Conservation (phyloP, 1,140 invertebrate genomes). For the Drosophila sulfurigaster region DNA sequence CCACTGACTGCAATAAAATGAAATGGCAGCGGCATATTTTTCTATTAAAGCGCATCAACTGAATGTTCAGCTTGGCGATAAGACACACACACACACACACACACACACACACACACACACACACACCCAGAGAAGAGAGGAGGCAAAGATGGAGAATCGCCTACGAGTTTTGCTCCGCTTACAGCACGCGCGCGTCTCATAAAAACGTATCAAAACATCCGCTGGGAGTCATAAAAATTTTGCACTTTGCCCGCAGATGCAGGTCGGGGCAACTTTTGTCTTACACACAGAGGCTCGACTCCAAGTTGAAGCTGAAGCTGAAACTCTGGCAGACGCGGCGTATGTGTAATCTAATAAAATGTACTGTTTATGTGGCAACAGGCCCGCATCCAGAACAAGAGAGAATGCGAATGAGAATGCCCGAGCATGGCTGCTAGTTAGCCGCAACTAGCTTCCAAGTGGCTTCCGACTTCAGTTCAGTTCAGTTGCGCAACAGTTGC, state of each 20-base stretch:
- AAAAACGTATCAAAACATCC: slow-evolving; percentile 84
- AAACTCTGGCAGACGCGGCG: slow-evolving; percentile 50
- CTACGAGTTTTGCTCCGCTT: slow-evolving; percentile 59
- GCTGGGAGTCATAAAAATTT: slow-evolving; percentile 81
- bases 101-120: neutral
- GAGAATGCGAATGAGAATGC: slow-evolving; percentile 11
- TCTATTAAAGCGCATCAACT: slow-evolving; percentile 71
- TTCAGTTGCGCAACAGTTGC: slow-evolving; percentile 47
- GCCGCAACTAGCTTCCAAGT: slow-evolving; percentile 52
- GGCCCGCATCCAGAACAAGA: slow-evolving; percentile 38
- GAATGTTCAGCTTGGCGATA: slow-evolving; percentile 54
- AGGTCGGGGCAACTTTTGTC: slow-evolving; percentile 43
- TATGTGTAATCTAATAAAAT: slow-evolving; percentile 84
- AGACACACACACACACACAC: slow-evolving; percentile 30
- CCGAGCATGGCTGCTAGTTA: slow-evolving; percentile 41
- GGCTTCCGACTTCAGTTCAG: slow-evolving; percentile 27
- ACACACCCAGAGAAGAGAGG: neutral
- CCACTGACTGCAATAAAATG: slow-evolving; percentile 47
- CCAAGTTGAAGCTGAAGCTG: slow-evolving; percentile 10
- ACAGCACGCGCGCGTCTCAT: slow-evolving; percentile 83
- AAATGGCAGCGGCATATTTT: slow-evolving; percentile 59
- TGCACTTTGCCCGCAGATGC: slow-evolving; percentile 71
- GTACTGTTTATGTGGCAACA: slow-evolving; percentile 81
- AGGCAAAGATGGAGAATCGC: slow-evolving; percentile 50
- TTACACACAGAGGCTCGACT: slow-evolving; percentile 18